Base-by-base conservation (phyloP, 2,797 vertebrate genomes). In the Pachyuromys duprasi region DNA sequence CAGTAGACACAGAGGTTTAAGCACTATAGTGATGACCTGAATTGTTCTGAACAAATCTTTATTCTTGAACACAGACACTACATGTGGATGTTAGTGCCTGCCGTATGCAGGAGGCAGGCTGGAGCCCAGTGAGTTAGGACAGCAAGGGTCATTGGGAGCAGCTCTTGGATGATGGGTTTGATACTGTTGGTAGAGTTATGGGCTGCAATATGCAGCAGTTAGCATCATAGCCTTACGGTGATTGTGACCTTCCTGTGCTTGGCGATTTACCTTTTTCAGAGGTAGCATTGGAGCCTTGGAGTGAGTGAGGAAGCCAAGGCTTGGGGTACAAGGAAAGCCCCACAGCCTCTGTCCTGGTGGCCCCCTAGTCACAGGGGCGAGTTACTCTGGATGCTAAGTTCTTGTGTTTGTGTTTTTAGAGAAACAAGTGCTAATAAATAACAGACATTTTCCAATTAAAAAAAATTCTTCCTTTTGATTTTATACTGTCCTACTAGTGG, bases 381-480 rank as follows among this genome's bases (percentile, higher is more conserved):
- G 36, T 63, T 42, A 53, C 55, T 75, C 67, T 79, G 24, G 18
- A 86, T 92, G 49, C 67, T 90, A 91, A 87, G 45, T 92, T 83
- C 55, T 81, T 9, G 0, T 22, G 20, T 92, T 91, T 70, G 45
- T 75, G 63, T 84, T 95, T 97, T 92, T 86, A 49, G 95, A 83
- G 62, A 91, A 62, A n/a, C 92, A 39, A 89, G 76, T 78, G 67
- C 89, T 15, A 86, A 49, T 95, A 89, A 95, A 84, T 65, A 81
- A 49, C 45, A 49, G 86, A 89, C 17, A 28, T 96, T 97, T 97
- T 95, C 5, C 95, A 97, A 91, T 7, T 49, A 4, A 9, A 49
- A 49, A 49, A 49, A 49, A 49, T 8, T 49, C 45, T 49, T 49
- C 11, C 39, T 67, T 67, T 49, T 84, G 63, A 49, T 84, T 84